Evolutionary conservation across 1,140 invertebrate genomes (phyloP).

Genomic region (Linepithema humile): DNA sequence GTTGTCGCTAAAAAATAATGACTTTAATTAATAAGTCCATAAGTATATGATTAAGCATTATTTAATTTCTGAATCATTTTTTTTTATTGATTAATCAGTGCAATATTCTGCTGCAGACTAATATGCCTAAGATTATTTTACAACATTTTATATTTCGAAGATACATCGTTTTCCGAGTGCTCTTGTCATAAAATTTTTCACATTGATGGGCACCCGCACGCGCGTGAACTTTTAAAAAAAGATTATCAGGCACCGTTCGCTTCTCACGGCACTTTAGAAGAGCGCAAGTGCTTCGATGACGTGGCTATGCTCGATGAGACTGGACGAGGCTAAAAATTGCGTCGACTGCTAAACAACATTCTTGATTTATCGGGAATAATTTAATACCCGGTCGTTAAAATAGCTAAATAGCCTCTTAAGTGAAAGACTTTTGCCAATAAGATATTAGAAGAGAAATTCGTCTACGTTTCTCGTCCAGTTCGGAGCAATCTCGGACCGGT

Average conservation of each 20-base stretch:
- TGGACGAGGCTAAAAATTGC: slow-evolving; percentile 22
- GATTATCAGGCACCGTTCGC: neutral
- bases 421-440: neutral
- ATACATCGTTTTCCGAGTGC: slow-evolving; percentile 26
- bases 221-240: neutral
- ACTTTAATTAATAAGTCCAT: neutral
- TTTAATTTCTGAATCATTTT: too few relatives aligned
- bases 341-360: neutral
- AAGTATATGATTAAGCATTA: neutral
- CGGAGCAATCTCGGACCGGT: neutral
- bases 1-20: neutral
- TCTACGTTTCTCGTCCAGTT: neutral
- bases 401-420: neutral
- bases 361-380: neutral
- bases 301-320: slow-evolving; percentile 2
- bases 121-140: neutral
- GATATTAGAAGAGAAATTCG: too few relatives aligned
- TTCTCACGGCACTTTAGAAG: neutral
- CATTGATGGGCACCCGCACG: slow-evolving; percentile 1
- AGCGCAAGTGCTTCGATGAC: neutral
- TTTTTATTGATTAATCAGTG: too few relatives aligned
- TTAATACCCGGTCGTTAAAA: neutral
- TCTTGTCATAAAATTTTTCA: neutral
- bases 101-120: too few relatives aligned
- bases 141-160: neutral